Conservation (phyloP, 2,113 vertebrate genomes). For the Serilophus lunatus region DNA sequence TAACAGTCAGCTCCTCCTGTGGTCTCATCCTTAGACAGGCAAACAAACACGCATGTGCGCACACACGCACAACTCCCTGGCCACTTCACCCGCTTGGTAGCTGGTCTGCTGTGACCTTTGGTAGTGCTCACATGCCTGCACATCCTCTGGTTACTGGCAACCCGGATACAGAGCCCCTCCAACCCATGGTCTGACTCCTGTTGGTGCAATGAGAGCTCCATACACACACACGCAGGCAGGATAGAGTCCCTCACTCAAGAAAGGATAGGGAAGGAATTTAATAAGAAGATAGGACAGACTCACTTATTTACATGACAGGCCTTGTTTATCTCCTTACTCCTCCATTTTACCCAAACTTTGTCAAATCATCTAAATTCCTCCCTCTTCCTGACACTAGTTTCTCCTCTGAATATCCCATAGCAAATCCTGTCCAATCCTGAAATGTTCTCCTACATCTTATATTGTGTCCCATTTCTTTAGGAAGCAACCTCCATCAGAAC, state of each 20-base stretch:
- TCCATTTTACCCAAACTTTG: not conserved
- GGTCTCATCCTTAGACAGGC: not conserved
- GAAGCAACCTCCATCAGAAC: not conserved
- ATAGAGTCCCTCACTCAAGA: not conserved
- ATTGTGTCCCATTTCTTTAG: not conserved
- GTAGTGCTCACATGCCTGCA: rapidly evolving
- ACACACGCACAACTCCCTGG: not conserved
- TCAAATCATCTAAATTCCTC: not conserved
- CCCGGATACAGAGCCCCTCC: not conserved
- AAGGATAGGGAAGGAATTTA: not conserved
- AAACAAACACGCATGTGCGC: not conserved
- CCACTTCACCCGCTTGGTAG: rapidly evolving
- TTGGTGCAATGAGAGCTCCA: not conserved
- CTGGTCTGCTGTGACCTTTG: not conserved
- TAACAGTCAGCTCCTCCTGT: not conserved
- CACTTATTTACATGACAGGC: not conserved
- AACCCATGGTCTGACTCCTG: rapidly evolving
- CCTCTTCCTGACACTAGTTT: not conserved
- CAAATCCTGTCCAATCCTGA: not conserved
- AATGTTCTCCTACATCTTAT: not conserved
- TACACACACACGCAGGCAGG: not conserved
- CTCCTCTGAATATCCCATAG: not conserved
- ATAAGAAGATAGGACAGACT: not conserved
- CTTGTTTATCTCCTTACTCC: not conserved
- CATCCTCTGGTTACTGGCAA: rapidly evolving